A percentile compares a stretch with the other conserved stretches of the same genome.
Conservation (phyloP, 2,113 vertebrate genomes). For the Petrocephalus zakoni region DNA sequence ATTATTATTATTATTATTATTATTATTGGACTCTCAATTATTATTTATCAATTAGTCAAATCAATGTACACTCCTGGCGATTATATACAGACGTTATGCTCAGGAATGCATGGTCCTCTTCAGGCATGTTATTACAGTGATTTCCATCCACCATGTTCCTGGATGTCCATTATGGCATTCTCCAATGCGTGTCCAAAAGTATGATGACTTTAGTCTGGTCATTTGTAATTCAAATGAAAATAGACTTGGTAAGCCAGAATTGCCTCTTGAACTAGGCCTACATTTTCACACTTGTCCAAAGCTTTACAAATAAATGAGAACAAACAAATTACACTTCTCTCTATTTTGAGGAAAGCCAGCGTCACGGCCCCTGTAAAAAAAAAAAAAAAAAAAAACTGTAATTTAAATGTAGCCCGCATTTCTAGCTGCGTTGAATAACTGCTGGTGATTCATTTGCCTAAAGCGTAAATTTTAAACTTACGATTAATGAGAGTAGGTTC, state of each 20-base stretch:
- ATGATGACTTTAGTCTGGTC: background rate
- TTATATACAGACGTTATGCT: background rate
- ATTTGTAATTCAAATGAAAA: background rate
- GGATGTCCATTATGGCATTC: background rate
- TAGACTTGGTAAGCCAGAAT: background rate
- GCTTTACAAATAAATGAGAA: background rate
- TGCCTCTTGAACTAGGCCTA: background rate
- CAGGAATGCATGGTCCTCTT: background rate
- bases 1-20: too few species aligned
- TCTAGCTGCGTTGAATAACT: background rate
- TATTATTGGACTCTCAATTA: too few species aligned
- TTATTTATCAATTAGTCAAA: background rate
- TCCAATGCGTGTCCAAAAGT: background rate
- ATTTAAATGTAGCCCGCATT: background rate
- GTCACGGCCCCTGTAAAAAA: background rate
- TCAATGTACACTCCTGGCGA: background rate
- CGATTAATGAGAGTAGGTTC: background rate
- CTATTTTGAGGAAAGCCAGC: background rate
- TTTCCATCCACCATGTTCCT: background rate
- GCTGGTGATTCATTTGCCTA: background rate
- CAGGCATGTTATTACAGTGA: background rate
- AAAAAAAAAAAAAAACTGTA: too few species aligned
- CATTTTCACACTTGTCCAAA: background rate
- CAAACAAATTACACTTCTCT: background rate
- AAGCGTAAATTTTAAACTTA: background rate